Conservation (phyloP, 2,888 invertebrate species). For the Mellilla xanthometata region DNA sequence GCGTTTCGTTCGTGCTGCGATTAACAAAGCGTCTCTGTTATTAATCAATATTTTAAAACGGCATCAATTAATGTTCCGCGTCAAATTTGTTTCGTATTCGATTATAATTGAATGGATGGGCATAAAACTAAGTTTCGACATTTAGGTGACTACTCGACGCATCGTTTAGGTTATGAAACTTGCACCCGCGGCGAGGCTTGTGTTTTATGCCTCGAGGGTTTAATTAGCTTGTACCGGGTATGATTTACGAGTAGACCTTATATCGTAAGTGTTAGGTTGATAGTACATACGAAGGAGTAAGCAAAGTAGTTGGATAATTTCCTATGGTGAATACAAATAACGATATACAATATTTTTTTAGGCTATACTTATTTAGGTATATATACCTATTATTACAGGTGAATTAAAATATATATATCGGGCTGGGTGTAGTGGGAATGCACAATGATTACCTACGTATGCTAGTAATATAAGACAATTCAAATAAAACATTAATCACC, state of each 20-base stretch:
- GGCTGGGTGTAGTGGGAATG: too few species aligned
- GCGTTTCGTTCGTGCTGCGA: constrained; percentile 44
- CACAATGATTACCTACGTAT: too few species aligned
- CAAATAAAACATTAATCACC: too few species aligned
- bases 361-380: too few species aligned
- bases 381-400: too few species aligned
- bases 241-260: constrained; percentile 2
- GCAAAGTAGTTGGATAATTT: too few species aligned
- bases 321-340: too few species aligned
- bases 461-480: too few species aligned
- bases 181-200: constrained; percentile 7
- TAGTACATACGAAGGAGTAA: too few species aligned
- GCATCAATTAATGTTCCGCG: constrained; percentile 41
- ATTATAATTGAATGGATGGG: constrained; percentile 28
- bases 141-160: constrained; percentile 22
- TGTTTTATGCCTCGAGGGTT: constrained; percentile 12
- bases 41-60: constrained; percentile 44
- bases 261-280: too few species aligned
- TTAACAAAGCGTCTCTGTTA: constrained; percentile 52
- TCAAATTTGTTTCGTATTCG: constrained; percentile 30
- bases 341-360: too few species aligned
- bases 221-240: constrained; percentile 9
- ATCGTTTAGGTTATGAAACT: constrained; percentile 26
- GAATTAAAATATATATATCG: too few species aligned
- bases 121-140: constrained; percentile 27